Evolutionary conservation across 2,113 vertebrate genomes (phyloP), one percentile per base, ranked within the genome.

Genomic region (Carassius carassius): DNA sequence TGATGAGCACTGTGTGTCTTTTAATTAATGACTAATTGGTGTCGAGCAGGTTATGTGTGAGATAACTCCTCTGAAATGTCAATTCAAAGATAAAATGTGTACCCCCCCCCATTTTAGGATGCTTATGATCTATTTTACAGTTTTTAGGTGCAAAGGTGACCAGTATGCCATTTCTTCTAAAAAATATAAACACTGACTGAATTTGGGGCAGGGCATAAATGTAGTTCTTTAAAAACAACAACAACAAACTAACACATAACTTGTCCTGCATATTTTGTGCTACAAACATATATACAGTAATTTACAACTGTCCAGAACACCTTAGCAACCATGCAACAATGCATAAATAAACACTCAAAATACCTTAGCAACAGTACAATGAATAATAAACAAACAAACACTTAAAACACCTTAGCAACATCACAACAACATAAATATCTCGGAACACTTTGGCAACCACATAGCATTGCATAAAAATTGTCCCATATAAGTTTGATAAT

Each of bases 1-100:
- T 93, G 91, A 92, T 82, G 79, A 90, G 83, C 54, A 25, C 19
- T 81, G 79, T 88, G 84, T 90, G 81, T 19, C 88, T 87, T 60
- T 78, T 69, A 69, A 47, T 70, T 67, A 54, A 69, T 70, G 44
- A 69, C 62, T 70, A 32, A 81, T 32, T 60, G 19, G 60, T 65
- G 54, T 37, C 32, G 12, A 78, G 17, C 51, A 37, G 10, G n/a
- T 49, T 76, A 3, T 49, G 13, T 76, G 47, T 17, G 47, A 51
- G 13, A 1, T 51, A 75, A 29, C 44, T 17, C 17, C 51, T 19
- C 23, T 17, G 44, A 51, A 58, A 77, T 7, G 5, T 13, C 17
- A 76, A 76, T 51, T 51, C 29, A 75, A 76, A 32, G 25, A 16
- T 6, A 25, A 56, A 76, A 25, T 54, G 49, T 32, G 37, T 21